These are phyloP conservation scores for Onychostruthus taczanowskii DNA, from an alignment of 2,113 vertebrate genomes.

Conservation along the genomic window DNA sequence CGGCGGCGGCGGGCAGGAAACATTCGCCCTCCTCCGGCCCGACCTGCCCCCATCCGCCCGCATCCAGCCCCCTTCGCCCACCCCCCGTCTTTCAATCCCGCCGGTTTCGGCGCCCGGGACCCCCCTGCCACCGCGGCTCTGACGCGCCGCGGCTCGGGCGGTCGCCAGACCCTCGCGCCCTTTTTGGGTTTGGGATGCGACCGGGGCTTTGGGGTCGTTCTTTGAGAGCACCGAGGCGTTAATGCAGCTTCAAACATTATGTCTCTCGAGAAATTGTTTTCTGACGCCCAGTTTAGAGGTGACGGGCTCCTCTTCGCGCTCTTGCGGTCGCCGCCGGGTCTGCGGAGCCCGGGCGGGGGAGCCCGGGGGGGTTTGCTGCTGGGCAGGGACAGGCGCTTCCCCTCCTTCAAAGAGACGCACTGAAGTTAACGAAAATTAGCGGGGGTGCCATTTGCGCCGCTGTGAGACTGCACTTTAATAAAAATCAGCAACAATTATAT, in stretches of 20 bases:
- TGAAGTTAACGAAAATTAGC: background rate
- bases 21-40: conserved; percentile 69
- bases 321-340: background rate
- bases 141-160: background rate
- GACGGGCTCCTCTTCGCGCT: background rate
- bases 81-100: background rate
- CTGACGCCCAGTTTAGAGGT: background rate
- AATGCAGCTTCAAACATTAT: background rate
- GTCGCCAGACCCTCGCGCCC: background rate
- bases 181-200: background rate
- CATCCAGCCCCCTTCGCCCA: background rate
- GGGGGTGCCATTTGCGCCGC: background rate
- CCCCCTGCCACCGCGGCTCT: background rate
- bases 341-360: background rate
- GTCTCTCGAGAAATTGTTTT: background rate
- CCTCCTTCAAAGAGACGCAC: background rate
- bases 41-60: conserved; percentile 57
- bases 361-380: background rate
- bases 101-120: background rate
- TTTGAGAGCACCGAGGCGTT: background rate
- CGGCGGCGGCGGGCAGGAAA: conserved; percentile 73
- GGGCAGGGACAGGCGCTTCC: background rate
- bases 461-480: background rate
- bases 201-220: background rate
- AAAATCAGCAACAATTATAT: background rate